Evolutionary conservation across 2,888 invertebrate species (phyloP), one percentile per base, ranked within the genome.

Genomic region (Bombylius discolor): DNA sequence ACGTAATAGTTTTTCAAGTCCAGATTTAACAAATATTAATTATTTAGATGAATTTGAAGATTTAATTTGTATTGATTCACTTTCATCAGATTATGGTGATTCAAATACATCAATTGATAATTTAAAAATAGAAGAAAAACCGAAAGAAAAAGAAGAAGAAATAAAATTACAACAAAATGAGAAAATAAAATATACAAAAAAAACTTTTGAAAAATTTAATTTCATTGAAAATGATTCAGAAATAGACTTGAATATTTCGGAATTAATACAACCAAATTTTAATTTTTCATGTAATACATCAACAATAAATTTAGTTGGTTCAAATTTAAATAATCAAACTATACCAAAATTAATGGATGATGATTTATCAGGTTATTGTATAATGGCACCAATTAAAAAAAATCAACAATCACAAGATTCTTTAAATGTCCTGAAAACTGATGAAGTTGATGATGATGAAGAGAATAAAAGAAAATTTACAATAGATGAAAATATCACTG

Each of bases 1-100:
- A 48, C 71, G 74, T 1, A 72, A 73, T 51, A 75, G 74, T 52
- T 71, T 72, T 55, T 74, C 74, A 0, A 73, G 72, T 60, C 74
- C 74, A 0, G 75, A 74, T 63, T 62, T 74, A 4, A 70, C 72
- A 0, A 69, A 72, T 59, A 67, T 71, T 0, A 68, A 70, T 52
- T 66, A 64, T 36, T 57, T 70, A 39, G 69, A 72, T 49, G 62
- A 66, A 33, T 51, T 64, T 2, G 62, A 61, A 1, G 62, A 60
- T 36, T 52, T 63, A 5, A 57, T 62, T 11, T 61, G 62, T 36
- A 51, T 62, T 0, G 63, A 61, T 8, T 65, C 67, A 2, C 58
- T 65, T 23, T 64, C 64, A 12, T 65, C 65, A 4, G 68, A 70
- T 4, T 64, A 61, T 34, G 39, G 11, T 11, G 39, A 42, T 42